These are phyloP conservation scores for Ptychodera flava DNA, from an alignment of 35 echinoderm and acorn worm genomes.

Conservation along the genomic window DNA sequence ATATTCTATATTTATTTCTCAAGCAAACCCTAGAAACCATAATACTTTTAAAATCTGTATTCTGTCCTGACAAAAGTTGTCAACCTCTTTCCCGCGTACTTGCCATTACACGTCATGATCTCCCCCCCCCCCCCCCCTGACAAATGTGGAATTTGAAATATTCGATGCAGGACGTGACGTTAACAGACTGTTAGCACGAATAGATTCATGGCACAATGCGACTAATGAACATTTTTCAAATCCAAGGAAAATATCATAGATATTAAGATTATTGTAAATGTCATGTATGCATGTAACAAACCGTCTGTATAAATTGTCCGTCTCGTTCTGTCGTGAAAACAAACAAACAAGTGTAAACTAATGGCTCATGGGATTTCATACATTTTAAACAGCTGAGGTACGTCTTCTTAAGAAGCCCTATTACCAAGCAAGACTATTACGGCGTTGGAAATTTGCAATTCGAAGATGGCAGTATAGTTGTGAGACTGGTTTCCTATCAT, in stretches of 20 bases:
- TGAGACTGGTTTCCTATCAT: neutral
- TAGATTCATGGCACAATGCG: no score
- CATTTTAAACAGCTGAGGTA: neutral
- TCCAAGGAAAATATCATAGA: neutral
- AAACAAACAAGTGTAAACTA: no score
- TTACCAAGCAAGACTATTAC: neutral
- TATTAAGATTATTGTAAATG: neutral
- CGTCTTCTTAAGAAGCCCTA: neutral
- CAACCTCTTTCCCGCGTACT: neutral
- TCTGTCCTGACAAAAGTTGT: neutral
- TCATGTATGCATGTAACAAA: neutral
- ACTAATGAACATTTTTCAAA: neutral
- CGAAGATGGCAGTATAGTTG: neutral
- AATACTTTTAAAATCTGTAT: neutral
- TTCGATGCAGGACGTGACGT: no score
- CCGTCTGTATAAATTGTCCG: neutral
- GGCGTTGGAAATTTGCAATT: neutral
- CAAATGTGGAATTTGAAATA: no score
- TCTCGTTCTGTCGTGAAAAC: no score
- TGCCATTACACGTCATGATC: no score
- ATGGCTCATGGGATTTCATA: no score
- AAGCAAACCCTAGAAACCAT: no score
- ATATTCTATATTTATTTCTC: no score
- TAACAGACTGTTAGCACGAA: no score
- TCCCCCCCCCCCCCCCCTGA: no score